Evolutionary conservation across 2,797 vertebrate genomes (phyloP).

Genomic region (Hyperoplus immaculatus): DNA sequence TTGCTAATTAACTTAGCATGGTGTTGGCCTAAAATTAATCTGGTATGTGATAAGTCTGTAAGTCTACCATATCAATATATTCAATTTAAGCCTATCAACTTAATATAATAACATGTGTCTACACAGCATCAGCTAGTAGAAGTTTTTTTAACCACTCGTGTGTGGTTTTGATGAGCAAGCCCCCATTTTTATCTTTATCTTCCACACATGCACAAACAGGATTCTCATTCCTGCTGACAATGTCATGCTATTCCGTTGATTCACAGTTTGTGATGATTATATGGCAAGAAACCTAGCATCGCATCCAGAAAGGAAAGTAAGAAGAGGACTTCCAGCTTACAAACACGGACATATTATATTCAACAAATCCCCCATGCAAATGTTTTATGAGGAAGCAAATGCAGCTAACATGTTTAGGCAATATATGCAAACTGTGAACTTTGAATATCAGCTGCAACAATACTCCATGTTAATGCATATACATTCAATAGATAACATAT

Average conservation of each 20-base stretch:
- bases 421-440: neutral
- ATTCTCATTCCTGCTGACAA: neutral
- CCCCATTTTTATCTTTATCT: neutral
- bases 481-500: neutral
- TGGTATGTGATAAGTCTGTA: no score
- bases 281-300: neutral
- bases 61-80: no score
- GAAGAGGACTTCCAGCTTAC: neutral
- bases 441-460: neutral
- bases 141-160: neutral
- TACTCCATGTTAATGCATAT: neutral
- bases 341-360: neutral
- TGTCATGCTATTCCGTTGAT: neutral
- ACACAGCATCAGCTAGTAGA: neutral
- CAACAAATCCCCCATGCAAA: neutral
- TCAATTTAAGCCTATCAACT: no score
- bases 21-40: no score
- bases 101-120: no score
- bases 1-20: neutral
- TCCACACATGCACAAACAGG: neutral
- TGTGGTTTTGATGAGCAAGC: neutral
- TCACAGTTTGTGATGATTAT: no score
- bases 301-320: neutral
- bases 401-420: no score
- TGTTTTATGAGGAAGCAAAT: neutral